Conservation (phyloP, 2,888 invertebrate genomes). For the Aleiodes alternator region DNA sequence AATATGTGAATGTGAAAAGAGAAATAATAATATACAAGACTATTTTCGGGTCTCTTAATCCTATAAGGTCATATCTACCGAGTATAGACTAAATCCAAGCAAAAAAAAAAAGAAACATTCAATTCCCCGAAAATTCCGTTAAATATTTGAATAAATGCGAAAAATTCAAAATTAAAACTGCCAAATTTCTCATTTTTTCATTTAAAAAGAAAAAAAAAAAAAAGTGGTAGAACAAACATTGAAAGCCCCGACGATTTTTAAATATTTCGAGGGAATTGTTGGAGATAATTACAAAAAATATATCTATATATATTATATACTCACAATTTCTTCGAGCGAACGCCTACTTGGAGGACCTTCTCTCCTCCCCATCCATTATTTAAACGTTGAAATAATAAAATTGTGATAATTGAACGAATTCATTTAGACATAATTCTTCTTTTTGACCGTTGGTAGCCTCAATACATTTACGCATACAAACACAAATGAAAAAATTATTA, state of each 20-base stretch:
- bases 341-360: slow-evolving; percentile 59
- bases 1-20: neutral
- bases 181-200: neutral
- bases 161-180: neutral
- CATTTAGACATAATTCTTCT: slow-evolving; percentile 21
- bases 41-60: slow-evolving; percentile 19
- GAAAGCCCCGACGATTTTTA: slow-evolving; percentile 46
- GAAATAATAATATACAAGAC: slow-evolving; percentile 8
- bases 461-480: slow-evolving; percentile 23
- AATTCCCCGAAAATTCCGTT: neutral
- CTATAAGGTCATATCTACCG: slow-evolving; percentile 24
- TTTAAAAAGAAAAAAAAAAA: neutral
- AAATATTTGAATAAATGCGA: too few species aligned
- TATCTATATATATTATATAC: neutral
- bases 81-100: neutral
- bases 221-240: neutral
- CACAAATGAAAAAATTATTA: slow-evolving; percentile 7
- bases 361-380: slow-evolving; percentile 67
- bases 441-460: slow-evolving; percentile 34
- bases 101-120: slow-evolving; percentile 14
- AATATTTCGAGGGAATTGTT: slow-evolving; percentile 50
- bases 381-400: slow-evolving; percentile 43
- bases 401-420: neutral
- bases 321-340: slow-evolving; percentile 68
- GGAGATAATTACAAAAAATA: neutral